A percentile compares a stretch with the other conserved stretches of the same genome.
phyloP scores from a whole-genome alignment of 2,888 invertebrate species.

The Polylopha cassiicola region DNA sequence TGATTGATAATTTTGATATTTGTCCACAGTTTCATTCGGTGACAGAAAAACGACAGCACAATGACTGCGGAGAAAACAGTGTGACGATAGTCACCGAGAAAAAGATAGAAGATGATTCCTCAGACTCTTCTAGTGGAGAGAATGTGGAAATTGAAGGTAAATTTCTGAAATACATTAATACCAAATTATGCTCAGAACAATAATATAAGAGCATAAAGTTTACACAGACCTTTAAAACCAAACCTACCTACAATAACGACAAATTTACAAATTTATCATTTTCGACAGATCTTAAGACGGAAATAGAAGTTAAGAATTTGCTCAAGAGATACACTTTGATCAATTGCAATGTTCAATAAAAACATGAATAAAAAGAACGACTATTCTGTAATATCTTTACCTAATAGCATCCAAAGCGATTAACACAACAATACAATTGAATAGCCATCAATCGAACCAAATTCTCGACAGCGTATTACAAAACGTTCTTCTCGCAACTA shows the following conservation, averaged over 20 bases:
- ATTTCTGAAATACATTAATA: conserved; percentile 17
- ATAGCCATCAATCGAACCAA: conserved; percentile 5
- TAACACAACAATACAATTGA: background rate
- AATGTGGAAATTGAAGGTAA: conserved; percentile 71
- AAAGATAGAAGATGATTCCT: conserved; percentile 69
- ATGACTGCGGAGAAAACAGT: conserved; percentile 66
- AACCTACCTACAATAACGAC: no score
- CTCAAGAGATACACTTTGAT: no score
- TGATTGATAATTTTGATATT: conserved; percentile 21
- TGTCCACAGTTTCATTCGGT: conserved; percentile 66
- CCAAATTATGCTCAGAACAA: conserved; percentile 14
- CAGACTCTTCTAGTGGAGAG: conserved; percentile 64
- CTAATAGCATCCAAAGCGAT: background rate
- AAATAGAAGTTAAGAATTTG: background rate
- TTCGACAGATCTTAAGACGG: no score
- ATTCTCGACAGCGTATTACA: no score
- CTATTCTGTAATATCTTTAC: no score
- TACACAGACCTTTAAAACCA: no score
- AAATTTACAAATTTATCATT: no score
- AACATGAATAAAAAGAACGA: no score
- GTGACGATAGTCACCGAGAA: conserved; percentile 66
- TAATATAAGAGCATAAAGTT: background rate
- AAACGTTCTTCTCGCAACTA: conserved; percentile 5
- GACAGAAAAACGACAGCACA: conserved; percentile 63
- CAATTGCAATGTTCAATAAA: no score